Conservation (phyloP, 2,113 vertebrate species). For the Dasypus novemcinctus region DNA sequence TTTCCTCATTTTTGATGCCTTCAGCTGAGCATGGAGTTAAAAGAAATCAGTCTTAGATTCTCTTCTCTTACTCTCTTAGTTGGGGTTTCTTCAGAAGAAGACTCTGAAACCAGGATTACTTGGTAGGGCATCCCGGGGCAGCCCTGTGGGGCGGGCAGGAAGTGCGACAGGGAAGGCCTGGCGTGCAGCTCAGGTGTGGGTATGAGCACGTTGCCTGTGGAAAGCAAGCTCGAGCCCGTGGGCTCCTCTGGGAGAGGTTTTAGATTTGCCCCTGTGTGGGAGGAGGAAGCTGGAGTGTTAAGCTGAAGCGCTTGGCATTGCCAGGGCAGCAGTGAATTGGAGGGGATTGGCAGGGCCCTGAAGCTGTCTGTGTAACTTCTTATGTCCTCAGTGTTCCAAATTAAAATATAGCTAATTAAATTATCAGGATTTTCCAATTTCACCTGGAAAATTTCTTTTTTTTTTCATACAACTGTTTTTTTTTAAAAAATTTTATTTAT, state of each 20-base stretch:
- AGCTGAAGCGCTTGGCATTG: not conserved
- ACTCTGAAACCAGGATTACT: not conserved
- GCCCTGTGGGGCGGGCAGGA: not conserved
- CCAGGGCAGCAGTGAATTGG: not conserved
- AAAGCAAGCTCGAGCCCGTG: not conserved
- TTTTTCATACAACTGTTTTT: too few species aligned
- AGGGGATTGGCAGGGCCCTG: too few species aligned
- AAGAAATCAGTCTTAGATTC: not conserved
- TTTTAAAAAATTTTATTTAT: too few species aligned
- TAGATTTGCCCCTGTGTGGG: not conserved
- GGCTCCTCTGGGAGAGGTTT: not conserved
- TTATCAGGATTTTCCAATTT: not conserved
- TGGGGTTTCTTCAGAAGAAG: not conserved
- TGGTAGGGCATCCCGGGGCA: not conserved
- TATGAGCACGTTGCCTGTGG: not conserved
- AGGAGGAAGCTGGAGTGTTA: not conserved
- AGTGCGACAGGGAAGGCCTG: not conserved
- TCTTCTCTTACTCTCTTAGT: not conserved
- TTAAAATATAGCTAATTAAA: not conserved
- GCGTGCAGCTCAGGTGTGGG: not conserved
- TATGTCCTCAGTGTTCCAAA: not conserved
- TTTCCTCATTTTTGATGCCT: not conserved
- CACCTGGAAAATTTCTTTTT: too few species aligned
- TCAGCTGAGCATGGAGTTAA: not conserved
- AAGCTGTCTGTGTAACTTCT: not conserved